phyloP scores from a whole-genome alignment of 92 coral and sea anemone genomes.

The Montipora capitata region DNA sequence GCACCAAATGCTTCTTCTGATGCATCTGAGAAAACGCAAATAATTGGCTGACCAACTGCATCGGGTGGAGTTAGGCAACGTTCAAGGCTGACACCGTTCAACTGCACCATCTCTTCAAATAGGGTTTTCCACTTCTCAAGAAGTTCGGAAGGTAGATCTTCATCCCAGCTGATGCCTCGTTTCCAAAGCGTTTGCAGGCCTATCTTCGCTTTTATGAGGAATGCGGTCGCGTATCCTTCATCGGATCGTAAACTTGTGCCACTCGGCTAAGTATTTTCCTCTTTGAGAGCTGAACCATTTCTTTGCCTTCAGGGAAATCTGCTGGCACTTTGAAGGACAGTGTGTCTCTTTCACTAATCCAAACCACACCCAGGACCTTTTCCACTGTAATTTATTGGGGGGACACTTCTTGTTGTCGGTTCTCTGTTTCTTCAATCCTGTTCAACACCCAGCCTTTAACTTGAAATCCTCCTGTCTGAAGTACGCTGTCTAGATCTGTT shows the following conservation, averaged over 20 bases:
- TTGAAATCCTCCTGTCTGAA: slow-evolving; percentile 53
- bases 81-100: slow-evolving; percentile 26
- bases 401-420: neutral
- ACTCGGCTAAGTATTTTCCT: neutral
- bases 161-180: slow-evolving; percentile 65
- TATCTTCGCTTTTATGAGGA: neutral
- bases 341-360: slow-evolving; percentile 23
- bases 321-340: slow-evolving; percentile 1
- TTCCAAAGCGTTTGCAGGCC: slow-evolving; percentile 21
- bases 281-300: neutral
- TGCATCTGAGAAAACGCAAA: slow-evolving; percentile 39
- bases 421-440: neutral
- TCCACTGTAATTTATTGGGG: slow-evolving; percentile 6
- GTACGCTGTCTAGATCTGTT: slow-evolving; percentile 36
- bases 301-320: neutral
- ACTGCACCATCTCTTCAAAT: slow-evolving; percentile 34
- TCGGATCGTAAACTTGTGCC: neutral
- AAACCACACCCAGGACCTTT: slow-evolving; percentile 20
- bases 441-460: slow-evolving; percentile 67
- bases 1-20: slow-evolving; percentile 58
- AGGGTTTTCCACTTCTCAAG: slow-evolving; percentile 26
- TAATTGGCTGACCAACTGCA: slow-evolving; percentile 34
- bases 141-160: slow-evolving; percentile 40
- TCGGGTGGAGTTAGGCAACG: slow-evolving; percentile 15
- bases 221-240: neutral